Base-by-base conservation (phyloP, 92 coral and sea anemone genomes). In the Zoanthus sociatus region DNA sequence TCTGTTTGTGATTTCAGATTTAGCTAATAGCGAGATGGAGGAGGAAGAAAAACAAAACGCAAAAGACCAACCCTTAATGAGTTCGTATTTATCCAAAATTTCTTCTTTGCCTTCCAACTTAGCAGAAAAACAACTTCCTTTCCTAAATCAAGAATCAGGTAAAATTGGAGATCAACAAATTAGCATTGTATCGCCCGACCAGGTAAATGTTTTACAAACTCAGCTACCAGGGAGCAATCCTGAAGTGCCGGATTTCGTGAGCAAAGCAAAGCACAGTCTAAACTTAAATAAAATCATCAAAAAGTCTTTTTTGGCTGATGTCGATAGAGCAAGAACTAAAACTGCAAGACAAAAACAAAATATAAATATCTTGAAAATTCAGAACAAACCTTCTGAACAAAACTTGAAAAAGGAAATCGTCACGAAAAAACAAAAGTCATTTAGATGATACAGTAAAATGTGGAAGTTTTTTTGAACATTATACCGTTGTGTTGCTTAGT, bases 161-260 rank as follows among this genome's bases (percentile, higher is more conserved):
- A 87, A 87, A 48, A 93, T 94, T 9, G 93, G 92, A 79, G 94
- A 93, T 75, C 99, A 97, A 89, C 90, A 89, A 73, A 91, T 97
- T 32, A 93, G 98, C 72, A 91, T 97, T 11, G 88, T 97, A 17
- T 88, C 84, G 26, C 98, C 95, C 45, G 89, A 96, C 86, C 97
- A 97, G 88, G 83, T 97, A 76, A 88, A 94, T 76, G 91, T 97
- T 63, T 89, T 94, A 68, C 96, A 94, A 60, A 91, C 92, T 37
- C 91, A 93, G 46, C 87, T 92, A 2, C 98, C 98, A 5, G 87
- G 79, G 47, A 93, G 90, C 72, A 91, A 93, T 53, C 94, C 88
- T 51, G 96, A 95, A 84, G 84, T 93, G 15, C 98, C 98, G 21
- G 87, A 90, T 2, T 77, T 94, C 66, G 5, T 81, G 46, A 8